phyloP scores from a whole-genome alignment of 2,888 invertebrate genomes.

The Microchrysa polita region DNA sequence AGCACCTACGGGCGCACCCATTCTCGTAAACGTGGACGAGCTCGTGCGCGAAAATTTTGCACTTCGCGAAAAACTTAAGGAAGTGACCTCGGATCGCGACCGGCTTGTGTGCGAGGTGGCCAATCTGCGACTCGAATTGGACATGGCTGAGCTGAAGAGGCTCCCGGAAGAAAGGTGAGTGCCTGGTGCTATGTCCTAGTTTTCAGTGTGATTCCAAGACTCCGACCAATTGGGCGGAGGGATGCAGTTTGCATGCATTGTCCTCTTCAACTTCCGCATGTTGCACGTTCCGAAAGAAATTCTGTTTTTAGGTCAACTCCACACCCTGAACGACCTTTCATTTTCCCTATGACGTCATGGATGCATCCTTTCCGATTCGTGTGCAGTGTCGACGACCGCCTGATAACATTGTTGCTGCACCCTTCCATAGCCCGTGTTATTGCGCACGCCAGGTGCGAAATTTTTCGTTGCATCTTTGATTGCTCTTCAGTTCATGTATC shows the following conservation, averaged over 20 bases:
- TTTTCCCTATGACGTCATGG: not conserved
- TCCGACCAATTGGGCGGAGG: conserved; percentile 40
- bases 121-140: conserved; percentile 62
- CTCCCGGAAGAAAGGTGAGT: conserved; percentile 63
- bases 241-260: not conserved
- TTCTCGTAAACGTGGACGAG: conserved; percentile 56
- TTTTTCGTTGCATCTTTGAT: not conserved
- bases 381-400: conserved; percentile 27
- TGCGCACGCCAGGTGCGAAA: conserved; percentile 37
- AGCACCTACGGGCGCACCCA: conserved; percentile 20
- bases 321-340: not conserved
- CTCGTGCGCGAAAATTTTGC: conserved; percentile 60
- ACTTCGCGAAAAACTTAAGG: conserved; percentile 60
- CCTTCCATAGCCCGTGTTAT: not conserved
- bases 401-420: not conserved
- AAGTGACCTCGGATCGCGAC: conserved; percentile 61
- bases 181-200: conserved; percentile 49
- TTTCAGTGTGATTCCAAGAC: conserved; percentile 41
- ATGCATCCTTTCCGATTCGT: not conserved
- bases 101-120: conserved; percentile 62
- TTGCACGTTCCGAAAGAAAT: not conserved
- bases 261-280: not conserved
- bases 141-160: conserved; percentile 63
- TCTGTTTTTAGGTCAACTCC: conserved; percentile 24
- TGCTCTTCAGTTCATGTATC: no score